Evolutionary conservation across 2,113 vertebrate genomes (phyloP), one percentile per base, ranked within the genome.

Genomic region (Machaerirhynchus nigripectus): DNA sequence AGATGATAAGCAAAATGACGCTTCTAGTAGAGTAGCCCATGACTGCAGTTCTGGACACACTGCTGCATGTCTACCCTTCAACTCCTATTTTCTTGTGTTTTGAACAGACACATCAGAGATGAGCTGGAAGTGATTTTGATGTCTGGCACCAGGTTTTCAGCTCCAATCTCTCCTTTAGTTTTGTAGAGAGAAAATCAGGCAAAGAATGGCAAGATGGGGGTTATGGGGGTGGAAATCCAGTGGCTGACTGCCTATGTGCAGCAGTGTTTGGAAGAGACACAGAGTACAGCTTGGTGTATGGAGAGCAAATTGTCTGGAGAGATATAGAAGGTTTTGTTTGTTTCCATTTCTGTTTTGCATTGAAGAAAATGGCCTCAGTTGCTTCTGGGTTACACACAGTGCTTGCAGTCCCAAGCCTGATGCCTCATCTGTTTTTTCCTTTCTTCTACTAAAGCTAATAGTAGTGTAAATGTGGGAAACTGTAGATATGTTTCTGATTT

Each of bases 381-480:
- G 22, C 94, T 93, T 83, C 83, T 69, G 95, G 90, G 56, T 97
- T 96, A 96, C 86, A 95, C 84, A 95, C 53, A 92, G 90, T 84
- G 84, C 59, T 71, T 84, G 44, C 75, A 96, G 95, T 82, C 92
- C 84, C 84, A 70, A 97, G 91, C 94, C 94, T 97, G 91, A 95
- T 96, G 95, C 67, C 94, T 97, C 96, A 96, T 97, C 96, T 96
- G 90, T 97, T 96, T 97, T 93, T 95, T 92, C 68, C 69, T 96
- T 97, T 97, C 53, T 87, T 95, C 47, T 95, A 74, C 97, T 97
- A 95, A 92, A 96, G 95, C 75, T 96, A 97, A 97, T 97, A 96
- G 97, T 96, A 97, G 97, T 97, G 91, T 95, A 97, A 97, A 95
- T 97, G 96, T 96, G 95, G 92, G 93, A 97, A 97, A 95, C 83